Conservation (phyloP, 2,888 invertebrate species). For the Hermodice carunculata region DNA sequence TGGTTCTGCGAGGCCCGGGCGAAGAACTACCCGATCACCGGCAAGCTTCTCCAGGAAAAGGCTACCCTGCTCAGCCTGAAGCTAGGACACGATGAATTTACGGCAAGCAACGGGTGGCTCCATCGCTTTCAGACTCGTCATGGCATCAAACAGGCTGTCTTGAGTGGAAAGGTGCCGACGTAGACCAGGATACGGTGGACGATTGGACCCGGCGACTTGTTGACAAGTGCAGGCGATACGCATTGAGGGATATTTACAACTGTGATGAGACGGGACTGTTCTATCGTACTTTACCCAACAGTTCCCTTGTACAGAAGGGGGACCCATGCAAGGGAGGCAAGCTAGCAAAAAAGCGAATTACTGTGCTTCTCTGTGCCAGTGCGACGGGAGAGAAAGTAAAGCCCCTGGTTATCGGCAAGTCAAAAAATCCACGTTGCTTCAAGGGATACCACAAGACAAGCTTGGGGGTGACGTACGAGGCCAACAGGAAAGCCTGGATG, state of each 20-base stretch:
- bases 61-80: background rate
- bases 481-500: slow-evolving; percentile 14
- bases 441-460: background rate
- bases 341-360: background rate
- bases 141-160: background rate
- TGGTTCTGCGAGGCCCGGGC: background rate
- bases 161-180: slow-evolving; percentile 1
- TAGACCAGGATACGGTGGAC: background rate
- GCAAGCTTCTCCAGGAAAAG: background rate
- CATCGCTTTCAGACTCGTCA: background rate
- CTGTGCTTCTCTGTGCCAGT: background rate
- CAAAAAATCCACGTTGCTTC: background rate
- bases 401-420: background rate
- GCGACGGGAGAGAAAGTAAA: background rate
- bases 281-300: slow-evolving; percentile 11
- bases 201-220: background rate
- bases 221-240: background rate
- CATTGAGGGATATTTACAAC: slow-evolving; percentile 1
- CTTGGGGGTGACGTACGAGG: too few relatives aligned
- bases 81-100: background rate
- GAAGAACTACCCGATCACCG: background rate
- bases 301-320: background rate
- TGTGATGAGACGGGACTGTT: background rate
- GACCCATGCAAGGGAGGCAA: background rate
- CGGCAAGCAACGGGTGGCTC: background rate